Evolutionary conservation across 2,113 vertebrate species (phyloP).

Genomic region (Leiothrix lutea): DNA sequence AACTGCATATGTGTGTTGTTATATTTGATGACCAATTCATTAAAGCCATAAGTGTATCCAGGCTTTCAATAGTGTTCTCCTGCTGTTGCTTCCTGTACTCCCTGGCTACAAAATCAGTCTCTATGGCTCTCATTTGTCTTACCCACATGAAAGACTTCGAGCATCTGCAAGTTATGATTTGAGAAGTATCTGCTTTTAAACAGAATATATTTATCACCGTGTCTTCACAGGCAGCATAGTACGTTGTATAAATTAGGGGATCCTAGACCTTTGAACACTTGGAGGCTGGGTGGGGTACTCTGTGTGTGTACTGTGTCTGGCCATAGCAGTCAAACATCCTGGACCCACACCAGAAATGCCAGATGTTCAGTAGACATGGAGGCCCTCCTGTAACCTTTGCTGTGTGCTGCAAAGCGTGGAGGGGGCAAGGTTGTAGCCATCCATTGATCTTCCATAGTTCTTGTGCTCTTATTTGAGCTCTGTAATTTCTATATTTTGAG

Average conservation of each 20-base stretch:
- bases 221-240: conserved; percentile 59
- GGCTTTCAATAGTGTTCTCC: conserved; percentile 61
- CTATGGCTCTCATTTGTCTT: conserved; percentile 74
- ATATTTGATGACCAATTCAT: conserved; percentile 43
- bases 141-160: conserved; percentile 75
- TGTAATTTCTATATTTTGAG: not conserved
- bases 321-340: conserved; percentile 70
- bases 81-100: conserved; percentile 72
- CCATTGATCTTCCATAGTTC: not conserved
- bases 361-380: conserved; percentile 67
- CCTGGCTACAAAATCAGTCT: conserved; percentile 68
- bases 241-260: conserved; percentile 59
- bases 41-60: conserved; percentile 65
- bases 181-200: conserved; percentile 76
- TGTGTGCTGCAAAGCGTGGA: not conserved
- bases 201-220: conserved; percentile 69
- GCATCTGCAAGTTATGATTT: conserved; percentile 79
- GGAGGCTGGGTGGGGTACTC: conserved; percentile 58
- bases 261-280: conserved; percentile 60
- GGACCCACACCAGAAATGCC: conserved; percentile 72
- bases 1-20: conserved; percentile 59
- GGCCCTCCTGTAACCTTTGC: conserved; percentile 45
- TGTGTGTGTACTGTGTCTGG: conserved; percentile 39
- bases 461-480: not conserved
- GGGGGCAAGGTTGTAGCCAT: not conserved